phyloP scores from a whole-genome alignment of 35 echinoderm and acorn worm species.

The Stichopus chloronotus region DNA sequence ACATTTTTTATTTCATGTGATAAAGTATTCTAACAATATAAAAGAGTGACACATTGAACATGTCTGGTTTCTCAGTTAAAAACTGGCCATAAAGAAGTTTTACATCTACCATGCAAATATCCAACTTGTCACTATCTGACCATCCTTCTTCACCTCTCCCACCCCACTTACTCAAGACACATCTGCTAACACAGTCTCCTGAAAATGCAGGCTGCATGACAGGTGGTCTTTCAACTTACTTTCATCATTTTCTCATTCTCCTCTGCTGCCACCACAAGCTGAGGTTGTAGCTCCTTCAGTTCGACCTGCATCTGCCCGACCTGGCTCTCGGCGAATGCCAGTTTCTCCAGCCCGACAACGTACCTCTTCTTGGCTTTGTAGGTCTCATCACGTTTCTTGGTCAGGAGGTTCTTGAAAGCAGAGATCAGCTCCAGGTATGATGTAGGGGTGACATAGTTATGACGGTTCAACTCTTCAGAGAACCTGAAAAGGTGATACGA shows the following conservation, averaged over 20 bases:
- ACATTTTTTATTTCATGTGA: too few species aligned
- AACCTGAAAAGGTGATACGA: conserved; percentile 44
- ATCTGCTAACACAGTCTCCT: too few species aligned
- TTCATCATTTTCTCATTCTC: conserved; percentile 99
- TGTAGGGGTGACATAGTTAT: conserved; percentile 99
- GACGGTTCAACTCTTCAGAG: conserved; percentile 78
- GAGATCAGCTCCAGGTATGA: conserved; percentile 96
- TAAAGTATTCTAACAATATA: too few species aligned
- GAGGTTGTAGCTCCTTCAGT: conserved; percentile 88
- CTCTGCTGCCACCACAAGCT: conserved; percentile 94
- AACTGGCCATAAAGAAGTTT: too few species aligned
- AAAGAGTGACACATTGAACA: too few species aligned
- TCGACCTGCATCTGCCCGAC: conserved; percentile 83
- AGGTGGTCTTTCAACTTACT: conserved; percentile 25
- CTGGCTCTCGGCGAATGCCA: conserved; percentile 88
- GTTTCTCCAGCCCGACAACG: conserved; percentile 91
- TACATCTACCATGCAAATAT: too few species aligned
- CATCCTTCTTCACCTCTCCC: too few species aligned
- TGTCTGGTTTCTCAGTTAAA: too few species aligned
- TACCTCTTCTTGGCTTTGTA: conserved; percentile 95
- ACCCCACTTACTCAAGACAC: too few species aligned
- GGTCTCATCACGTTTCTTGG: conserved; percentile 93
- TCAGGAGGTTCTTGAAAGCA: conserved; percentile 94
- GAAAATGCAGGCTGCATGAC: too few species aligned
- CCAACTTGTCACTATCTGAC: too few species aligned